phyloP scores from a whole-genome alignment of 2,888 invertebrate genomes.

The Baronia brevicornis region DNA sequence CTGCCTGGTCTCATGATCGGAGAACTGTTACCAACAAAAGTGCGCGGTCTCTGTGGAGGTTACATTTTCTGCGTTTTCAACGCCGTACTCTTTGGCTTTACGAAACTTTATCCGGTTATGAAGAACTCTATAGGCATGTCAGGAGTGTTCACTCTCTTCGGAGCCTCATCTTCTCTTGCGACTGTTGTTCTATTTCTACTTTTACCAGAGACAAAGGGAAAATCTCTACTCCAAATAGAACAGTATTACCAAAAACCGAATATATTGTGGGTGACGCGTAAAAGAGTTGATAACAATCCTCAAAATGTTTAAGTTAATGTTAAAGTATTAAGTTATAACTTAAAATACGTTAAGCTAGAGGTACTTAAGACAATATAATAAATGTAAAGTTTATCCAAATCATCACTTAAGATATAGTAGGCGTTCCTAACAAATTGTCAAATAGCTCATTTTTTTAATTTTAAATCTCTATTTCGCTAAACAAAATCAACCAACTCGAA shows the following conservation, averaged over 20 bases:
- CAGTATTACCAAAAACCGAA: constrained; percentile 83
- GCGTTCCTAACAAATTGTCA: too few relatives aligned
- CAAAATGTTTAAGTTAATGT: constrained; percentile 38
- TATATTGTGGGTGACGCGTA: constrained; percentile 76
- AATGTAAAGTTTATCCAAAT: not conserved
- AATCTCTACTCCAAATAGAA: constrained; percentile 83
- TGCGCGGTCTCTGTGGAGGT: constrained; percentile 84
- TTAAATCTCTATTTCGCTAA: too few relatives aligned
- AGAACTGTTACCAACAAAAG: constrained; percentile 83
- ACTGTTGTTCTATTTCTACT: constrained; percentile 80
- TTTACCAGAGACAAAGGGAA: constrained; percentile 84
- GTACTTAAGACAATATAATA: not conserved
- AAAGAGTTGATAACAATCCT: constrained; percentile 42
- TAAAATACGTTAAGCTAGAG: too few relatives aligned
- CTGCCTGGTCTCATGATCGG: constrained; percentile 85
- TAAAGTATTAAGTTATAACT: constrained; percentile 12
- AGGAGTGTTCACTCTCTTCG: constrained; percentile 84
- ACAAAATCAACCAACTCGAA: too few relatives aligned
- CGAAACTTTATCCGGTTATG: constrained; percentile 82
- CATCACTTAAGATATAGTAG: not conserved
- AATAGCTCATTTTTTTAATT: too few relatives aligned
- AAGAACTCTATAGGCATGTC: constrained; percentile 76
- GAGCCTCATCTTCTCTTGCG: constrained; percentile 76
- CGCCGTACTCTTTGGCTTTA: constrained; percentile 78
- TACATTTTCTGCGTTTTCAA: constrained; percentile 84